phyloP scores from a whole-genome alignment of 23 tunicate genomes.

The Styela clava region DNA sequence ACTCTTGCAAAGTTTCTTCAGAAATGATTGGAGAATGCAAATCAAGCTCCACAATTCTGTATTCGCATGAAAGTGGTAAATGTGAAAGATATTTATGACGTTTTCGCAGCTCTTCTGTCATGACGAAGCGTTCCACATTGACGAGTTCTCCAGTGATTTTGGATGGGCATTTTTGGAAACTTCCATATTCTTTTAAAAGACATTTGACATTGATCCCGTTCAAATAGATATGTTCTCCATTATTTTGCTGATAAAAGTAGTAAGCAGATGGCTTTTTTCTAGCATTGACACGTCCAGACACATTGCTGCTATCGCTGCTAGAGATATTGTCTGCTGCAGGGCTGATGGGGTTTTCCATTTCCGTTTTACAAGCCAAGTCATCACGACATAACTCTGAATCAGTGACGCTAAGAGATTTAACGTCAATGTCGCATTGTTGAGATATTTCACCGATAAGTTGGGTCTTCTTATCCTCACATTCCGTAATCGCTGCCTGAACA shows the following conservation, averaged over 20 bases:
- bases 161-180: slow-evolving; percentile 49
- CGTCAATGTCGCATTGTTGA: background rate
- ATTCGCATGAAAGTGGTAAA: slow-evolving; percentile 71
- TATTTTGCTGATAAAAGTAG: slow-evolving; percentile 40
- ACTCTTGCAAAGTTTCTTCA: slow-evolving; percentile 40
- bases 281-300: background rate
- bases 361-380: background rate
- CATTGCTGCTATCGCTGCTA: background rate
- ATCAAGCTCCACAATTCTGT: slow-evolving; percentile 73
- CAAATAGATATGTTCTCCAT: slow-evolving; percentile 68
- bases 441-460: background rate
- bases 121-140: slow-evolving; percentile 50
- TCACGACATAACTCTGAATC: background rate
- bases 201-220: slow-evolving; percentile 76
- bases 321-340: background rate
- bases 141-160: slow-evolving; percentile 56
- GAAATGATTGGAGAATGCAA: slow-evolving; percentile 73
- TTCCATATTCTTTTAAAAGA: slow-evolving; percentile 52
- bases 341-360: background rate
- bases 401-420: background rate
- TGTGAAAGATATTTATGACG: slow-evolving; percentile 72
- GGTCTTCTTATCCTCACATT: slow-evolving; percentile 33
- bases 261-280: background rate
- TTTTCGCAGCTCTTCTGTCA: slow-evolving; percentile 68
- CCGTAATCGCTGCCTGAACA: slow-evolving; percentile 45